phyloP scores from a whole-genome alignment of 1,140 invertebrate species.

The Meloidogyne exigua region DNA sequence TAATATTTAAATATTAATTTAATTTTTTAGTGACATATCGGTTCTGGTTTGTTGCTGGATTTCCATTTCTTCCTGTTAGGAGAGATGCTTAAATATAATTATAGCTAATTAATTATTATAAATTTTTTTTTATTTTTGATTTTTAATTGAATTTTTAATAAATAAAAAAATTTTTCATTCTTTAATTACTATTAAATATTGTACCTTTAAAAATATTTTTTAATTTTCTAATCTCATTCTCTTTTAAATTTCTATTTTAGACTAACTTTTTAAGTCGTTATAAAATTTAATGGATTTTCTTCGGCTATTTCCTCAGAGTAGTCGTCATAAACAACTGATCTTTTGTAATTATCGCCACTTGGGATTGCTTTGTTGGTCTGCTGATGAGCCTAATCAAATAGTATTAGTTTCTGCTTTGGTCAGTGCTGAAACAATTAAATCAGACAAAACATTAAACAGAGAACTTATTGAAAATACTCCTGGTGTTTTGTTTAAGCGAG shows the following conservation, averaged over 20 bases:
- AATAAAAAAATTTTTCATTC: no score
- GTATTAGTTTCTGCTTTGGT: constrained; percentile 2
- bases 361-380: neutral
- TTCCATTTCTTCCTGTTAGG: constrained; percentile 27
- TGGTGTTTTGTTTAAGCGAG: neutral
- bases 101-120: neutral
- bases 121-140: neutral
- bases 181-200: neutral
- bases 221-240: neutral
- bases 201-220: neutral
- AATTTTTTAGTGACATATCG: constrained; percentile 26
- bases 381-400: constrained; percentile 18
- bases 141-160: neutral
- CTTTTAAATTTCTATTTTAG: neutral
- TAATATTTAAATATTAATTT: neutral
- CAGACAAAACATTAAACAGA: neutral
- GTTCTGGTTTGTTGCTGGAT: constrained; percentile 24
- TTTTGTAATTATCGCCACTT: constrained; percentile 15
- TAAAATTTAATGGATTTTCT: constrained; percentile 19
- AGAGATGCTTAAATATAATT: constrained; percentile 21
- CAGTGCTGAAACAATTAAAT: neutral
- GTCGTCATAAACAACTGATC: neutral
- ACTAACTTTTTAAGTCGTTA: neutral
- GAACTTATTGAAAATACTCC: neutral
- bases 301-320: neutral